Conservation (phyloP, 2,888 invertebrate genomes). For the Alentia gelatinosa region DNA sequence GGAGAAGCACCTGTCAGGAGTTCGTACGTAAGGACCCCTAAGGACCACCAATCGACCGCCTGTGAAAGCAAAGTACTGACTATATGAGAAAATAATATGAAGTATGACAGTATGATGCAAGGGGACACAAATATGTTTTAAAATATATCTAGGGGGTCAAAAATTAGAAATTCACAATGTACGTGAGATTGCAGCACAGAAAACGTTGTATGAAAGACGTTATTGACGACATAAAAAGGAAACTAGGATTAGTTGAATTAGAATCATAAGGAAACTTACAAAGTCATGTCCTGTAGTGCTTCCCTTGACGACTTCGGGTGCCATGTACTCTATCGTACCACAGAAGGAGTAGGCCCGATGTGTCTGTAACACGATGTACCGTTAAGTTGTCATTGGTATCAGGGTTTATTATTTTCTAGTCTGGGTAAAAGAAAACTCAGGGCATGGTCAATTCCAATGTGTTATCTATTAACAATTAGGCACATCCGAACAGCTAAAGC, state of each 20-base stretch:
- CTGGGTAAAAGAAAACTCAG: too few species aligned
- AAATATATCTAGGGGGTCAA: too few species aligned
- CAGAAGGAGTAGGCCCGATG: constrained; percentile 97
- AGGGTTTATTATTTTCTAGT: too few species aligned
- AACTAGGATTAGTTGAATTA: background rate
- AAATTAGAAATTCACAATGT: too few species aligned
- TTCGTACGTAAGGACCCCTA: constrained; percentile 97
- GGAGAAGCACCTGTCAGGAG: constrained; percentile 97
- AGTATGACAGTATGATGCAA: too few species aligned
- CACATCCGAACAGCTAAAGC: too few species aligned
- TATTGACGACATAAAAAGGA: background rate
- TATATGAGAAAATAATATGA: too few species aligned
- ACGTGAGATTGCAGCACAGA: background rate
- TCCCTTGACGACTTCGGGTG: constrained; percentile 90
- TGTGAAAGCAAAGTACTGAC: constrained; percentile 79
- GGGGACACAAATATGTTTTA: too few species aligned
- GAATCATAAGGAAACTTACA: constrained; percentile 85
- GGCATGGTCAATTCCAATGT: too few species aligned
- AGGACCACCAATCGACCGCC: constrained; percentile 99
- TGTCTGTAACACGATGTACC: constrained; percentile 84
- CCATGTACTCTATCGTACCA: constrained; percentile 99
- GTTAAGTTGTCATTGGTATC: too few species aligned
- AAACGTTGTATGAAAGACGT: background rate
- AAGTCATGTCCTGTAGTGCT: constrained; percentile 96
- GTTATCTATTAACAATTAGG: too few species aligned